These are phyloP conservation scores for Epirrhoe tristata DNA, from an alignment of 2,888 invertebrate species.

Conservation along the genomic window DNA sequence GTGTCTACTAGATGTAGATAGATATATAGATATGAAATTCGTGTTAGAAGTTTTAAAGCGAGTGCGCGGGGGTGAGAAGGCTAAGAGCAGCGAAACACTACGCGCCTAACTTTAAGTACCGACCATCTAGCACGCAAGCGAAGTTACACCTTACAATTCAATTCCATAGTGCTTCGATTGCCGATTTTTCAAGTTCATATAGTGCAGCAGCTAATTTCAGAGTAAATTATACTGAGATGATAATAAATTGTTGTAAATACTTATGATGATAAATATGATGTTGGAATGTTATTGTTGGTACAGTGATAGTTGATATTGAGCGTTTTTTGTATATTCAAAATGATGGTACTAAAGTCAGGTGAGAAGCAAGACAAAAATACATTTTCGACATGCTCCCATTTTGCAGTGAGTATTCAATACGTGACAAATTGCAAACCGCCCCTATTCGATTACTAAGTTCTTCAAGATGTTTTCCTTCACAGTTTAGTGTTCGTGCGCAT, in stretches of 20 bases:
- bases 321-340: background rate
- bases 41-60: conserved; percentile 35
- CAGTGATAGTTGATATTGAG: background rate
- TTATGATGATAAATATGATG: background rate
- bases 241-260: background rate
- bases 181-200: conserved; percentile 49
- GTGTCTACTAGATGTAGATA: conserved; percentile 26
- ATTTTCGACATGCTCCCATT: too few species aligned
- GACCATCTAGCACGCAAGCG: conserved; percentile 75
- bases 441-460: too few species aligned
- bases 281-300: background rate
- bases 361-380: too few species aligned
- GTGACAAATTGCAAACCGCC: too few species aligned
- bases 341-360: too few species aligned
- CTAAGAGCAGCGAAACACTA: conserved; percentile 55
- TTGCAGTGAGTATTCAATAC: too few species aligned
- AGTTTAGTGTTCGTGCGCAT: too few species aligned
- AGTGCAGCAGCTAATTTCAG: conserved; percentile 35
- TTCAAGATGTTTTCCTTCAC: too few species aligned
- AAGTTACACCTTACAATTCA: conserved; percentile 75
- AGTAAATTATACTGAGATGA: background rate
- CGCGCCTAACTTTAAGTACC: conserved; percentile 69
- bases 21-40: conserved; percentile 22
- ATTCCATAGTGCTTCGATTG: conserved; percentile 80
- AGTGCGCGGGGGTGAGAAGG: conserved; percentile 35